Evolutionary conservation across 2,888 invertebrate species (phyloP).

Genomic region (Lutraria lutraria): DNA sequence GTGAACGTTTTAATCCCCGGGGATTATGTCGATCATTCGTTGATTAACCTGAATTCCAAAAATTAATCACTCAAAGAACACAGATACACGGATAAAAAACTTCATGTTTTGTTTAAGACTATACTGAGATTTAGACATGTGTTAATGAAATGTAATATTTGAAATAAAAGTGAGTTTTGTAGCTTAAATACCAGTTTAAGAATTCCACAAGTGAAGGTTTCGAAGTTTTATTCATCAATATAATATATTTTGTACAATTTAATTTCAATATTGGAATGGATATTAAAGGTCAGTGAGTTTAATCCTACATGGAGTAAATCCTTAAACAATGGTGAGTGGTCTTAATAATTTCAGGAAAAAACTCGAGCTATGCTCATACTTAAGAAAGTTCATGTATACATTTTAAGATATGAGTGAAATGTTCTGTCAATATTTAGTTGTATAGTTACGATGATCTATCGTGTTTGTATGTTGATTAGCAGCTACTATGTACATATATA

Average conservation of each 20-base stretch:
- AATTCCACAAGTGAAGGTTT: background rate
- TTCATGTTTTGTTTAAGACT: background rate
- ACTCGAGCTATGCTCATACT: no score
- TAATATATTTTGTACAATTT: background rate
- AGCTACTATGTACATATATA: no score
- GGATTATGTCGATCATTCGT: background rate
- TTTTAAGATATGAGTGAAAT: no score
- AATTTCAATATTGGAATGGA: background rate
- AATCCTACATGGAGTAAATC: slow-evolving; percentile 5
- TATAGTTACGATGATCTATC: no score
- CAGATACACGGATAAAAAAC: background rate
- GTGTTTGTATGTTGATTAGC: no score
- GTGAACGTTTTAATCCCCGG: background rate
- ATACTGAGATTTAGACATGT: background rate
- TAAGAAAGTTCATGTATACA: no score
- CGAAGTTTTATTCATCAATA: background rate
- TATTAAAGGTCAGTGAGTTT: background rate
- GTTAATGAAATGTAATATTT: background rate
- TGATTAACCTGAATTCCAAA: slow-evolving; percentile 1
- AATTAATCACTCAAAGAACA: background rate
- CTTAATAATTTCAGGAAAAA: no score
- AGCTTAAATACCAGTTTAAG: background rate
- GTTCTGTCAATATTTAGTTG: no score
- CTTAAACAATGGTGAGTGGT: background rate
- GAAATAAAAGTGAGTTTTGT: background rate